Evolutionary conservation across 2,888 invertebrate species (phyloP).

Genomic region (Ichneumon xanthorius): DNA sequence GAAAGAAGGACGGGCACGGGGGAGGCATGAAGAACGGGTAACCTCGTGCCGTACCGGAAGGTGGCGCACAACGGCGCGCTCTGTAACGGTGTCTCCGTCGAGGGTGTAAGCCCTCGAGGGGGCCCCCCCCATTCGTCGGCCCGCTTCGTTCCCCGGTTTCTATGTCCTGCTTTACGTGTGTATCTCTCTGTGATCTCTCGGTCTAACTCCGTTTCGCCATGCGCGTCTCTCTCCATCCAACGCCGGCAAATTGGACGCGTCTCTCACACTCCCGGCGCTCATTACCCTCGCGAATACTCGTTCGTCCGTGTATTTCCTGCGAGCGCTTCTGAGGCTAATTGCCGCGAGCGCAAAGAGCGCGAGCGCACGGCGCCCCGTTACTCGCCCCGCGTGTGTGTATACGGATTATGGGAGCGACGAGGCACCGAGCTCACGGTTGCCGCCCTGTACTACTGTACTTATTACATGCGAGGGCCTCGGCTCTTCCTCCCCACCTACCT

Average conservation of each 20-base stretch:
- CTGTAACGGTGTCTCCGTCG: constrained; percentile 74
- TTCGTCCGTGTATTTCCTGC: constrained; percentile 76
- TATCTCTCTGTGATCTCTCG: constrained; percentile 42
- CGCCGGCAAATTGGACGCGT: constrained; percentile 33
- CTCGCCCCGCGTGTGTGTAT: constrained; percentile 67
- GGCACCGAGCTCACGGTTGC: constrained; percentile 54
- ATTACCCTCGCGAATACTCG: constrained; percentile 74
- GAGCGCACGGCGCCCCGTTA: constrained; percentile 73
- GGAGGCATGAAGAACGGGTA: constrained; percentile 14
- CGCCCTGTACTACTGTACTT: constrained; percentile 47
- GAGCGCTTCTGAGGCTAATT: constrained; percentile 78
- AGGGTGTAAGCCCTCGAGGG: constrained; percentile 70
- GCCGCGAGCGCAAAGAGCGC: constrained; percentile 73
- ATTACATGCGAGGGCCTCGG: constrained; percentile 34
- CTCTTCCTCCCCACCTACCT: not conserved
- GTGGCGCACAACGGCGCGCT: constrained; percentile 70
- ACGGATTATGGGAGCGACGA: constrained; percentile 77
- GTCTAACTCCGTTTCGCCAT: constrained; percentile 48
- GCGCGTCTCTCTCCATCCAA: constrained; percentile 18
- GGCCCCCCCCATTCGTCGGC: constrained; percentile 41
- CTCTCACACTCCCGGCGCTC: constrained; percentile 61
- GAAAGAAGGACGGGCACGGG: constrained; percentile 2
- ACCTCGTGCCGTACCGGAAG: constrained; percentile 70
- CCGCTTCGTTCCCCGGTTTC: constrained; percentile 44
- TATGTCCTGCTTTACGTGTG: constrained; percentile 24